These are phyloP conservation scores for Scaeva pyrastri DNA, from an alignment of 2,888 invertebrate genomes.

Conservation along the genomic window DNA sequence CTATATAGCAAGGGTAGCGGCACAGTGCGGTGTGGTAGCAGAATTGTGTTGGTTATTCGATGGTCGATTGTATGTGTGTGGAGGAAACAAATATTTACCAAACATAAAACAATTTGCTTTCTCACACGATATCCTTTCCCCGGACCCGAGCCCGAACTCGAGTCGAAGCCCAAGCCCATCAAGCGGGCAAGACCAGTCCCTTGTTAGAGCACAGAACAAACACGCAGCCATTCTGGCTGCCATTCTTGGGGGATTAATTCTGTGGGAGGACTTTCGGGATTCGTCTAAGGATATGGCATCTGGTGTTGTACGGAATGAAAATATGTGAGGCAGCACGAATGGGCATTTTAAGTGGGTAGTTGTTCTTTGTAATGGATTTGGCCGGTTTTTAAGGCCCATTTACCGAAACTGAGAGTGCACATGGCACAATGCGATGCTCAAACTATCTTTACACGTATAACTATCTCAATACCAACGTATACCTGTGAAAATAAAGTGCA, in stretches of 20 bases:
- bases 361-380: conserved; percentile 26
- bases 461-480: background rate
- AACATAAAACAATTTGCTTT: conserved; percentile 41
- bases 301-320: background rate
- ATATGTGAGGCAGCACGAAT: conserved; percentile 14
- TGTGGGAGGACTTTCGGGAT: background rate
- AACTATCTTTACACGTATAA: too few species aligned
- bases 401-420: background rate
- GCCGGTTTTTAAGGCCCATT: conserved; percentile 6
- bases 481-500: conserved; percentile 6
- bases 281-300: background rate
- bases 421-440: background rate
- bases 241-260: conserved; percentile 24
- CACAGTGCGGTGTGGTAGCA: background rate
- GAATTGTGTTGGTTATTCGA: conserved; percentile 15
- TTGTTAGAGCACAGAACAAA: conserved; percentile 22
- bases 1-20: background rate
- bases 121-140: conserved; percentile 24
- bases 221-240: conserved; percentile 10
- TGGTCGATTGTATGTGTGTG: conserved; percentile 29
- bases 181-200: background rate
- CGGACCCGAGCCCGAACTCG: too few species aligned
- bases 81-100: conserved; percentile 42
- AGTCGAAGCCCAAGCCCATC: too few species aligned
- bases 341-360: conserved; percentile 23